Base-by-base conservation (phyloP, 2,888 invertebrate genomes). In the Ichneumon xanthorius region DNA sequence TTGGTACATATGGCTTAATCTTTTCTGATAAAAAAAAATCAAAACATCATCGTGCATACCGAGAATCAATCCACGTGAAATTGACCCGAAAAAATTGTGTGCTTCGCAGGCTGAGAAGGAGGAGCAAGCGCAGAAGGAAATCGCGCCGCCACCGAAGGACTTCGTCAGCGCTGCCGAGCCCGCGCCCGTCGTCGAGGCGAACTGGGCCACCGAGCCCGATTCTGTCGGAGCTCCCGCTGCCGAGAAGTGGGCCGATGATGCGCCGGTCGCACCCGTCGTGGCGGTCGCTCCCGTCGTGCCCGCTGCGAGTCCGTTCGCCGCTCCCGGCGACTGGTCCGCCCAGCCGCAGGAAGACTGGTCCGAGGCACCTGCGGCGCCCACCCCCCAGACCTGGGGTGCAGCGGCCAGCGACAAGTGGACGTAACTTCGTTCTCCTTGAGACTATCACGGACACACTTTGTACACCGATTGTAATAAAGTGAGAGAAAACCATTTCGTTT, bases 101-200 rank as follows among this genome's bases (percentile, higher is more conserved):
- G 11, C n/a, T 16, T 33, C 16, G 26, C 86, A 95, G 95, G 98
- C 97, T 89, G 99, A 99, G 94, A 99, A 99, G 95, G 99, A 99
- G 92, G 99, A 99, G 94, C 98, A 98, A 92, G 97, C 97, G 65
- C 97, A 97, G 72, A 98, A 98, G 94, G 98, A 98, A 94, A 95
- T 96, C 89, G 95, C 96, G 26, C 95, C 95, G 16, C 93, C 94
- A 14, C 93, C 94, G 55, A 95, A 95, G 86, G 95, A 95, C 80
- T 94, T 94, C 45, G 92, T 92, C n/a, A 89, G 92, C 6, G 93
- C 94, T 40, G 94, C 92, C 30, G 92, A 92, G 1, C 82, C 90
- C 30, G 78, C 93, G 86, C 50, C 80, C 0, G 88, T 93, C 83
- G 55, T 92, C 77, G 96, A 96, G 58, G 94, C 95, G 82, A 95